Evolutionary conservation across 2,888 invertebrate genomes (phyloP), one percentile per base, ranked within the genome.

Genomic region (Lithophane leautieri): DNA sequence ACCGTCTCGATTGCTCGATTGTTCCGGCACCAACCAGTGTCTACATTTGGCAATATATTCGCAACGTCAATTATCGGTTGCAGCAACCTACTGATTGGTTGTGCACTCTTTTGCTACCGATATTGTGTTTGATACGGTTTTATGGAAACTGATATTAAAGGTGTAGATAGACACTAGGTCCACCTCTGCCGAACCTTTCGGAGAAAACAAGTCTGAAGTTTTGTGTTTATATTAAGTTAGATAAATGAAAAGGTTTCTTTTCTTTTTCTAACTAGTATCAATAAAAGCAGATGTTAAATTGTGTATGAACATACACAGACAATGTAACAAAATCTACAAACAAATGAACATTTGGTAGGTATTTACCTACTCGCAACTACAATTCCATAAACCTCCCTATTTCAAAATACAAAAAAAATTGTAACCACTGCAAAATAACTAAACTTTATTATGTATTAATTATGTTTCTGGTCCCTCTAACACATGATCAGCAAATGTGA

Each of bases 31-130:
- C 75, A 50, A 73, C 69, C 60, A 52, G 47, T 70, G 73, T 62
- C 40, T 70, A 77, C 72, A 71, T 87, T 81, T 81, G 58, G 84
- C 84, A 86, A 86, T 80, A 76, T 68, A 63, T 80, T 84, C 60
- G 82, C 84, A 88, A 86, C 68, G 58, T 52, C 79, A 86, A 86
- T 87, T 74, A 83, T 74, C 58, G 60, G 65, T 85, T 80, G 71
- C 70, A 9, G 65, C 42, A 79, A 84, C 60, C 60, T 25, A 19
- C 34, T 70, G 58, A 84, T 87, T 80, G 79, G 34, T 22, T 61
- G 68, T 79, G 22, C 47, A 50, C 40, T 80, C 12, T 61, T 76
- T 79, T 70, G 47, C 58, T 71, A 40, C 50, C 34, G 52, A 66
- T 74, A 47, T 61, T 62, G 60, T 67, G 3, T 52, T 58, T 34